Conservation (phyloP, 2,113 vertebrate genomes). For the Phrynosoma blainvillii region DNA sequence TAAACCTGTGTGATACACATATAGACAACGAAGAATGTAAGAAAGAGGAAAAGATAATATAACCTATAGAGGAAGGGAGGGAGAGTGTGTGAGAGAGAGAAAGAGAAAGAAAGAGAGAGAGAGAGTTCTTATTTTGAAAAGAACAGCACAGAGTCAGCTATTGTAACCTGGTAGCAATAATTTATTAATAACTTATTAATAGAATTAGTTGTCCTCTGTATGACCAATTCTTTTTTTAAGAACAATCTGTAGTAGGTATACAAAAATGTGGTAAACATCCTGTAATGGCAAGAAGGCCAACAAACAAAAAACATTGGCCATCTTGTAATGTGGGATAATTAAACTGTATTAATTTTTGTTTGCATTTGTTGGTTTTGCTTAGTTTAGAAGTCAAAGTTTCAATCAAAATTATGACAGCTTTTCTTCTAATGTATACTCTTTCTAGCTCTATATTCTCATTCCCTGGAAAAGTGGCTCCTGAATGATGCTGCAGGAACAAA, state of each 20-base stretch:
- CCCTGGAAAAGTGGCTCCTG: background rate
- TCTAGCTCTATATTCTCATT: background rate
- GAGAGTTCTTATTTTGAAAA: conserved; percentile 34
- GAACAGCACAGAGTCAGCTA: conserved; percentile 49
- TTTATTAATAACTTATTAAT: background rate
- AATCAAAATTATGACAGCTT: background rate
- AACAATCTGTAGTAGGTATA: background rate
- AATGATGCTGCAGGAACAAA: background rate
- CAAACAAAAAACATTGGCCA: background rate
- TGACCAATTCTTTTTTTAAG: no score
- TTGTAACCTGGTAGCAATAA: conserved; percentile 18
- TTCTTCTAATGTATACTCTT: background rate
- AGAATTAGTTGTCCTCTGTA: background rate
- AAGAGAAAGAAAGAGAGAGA: no score
- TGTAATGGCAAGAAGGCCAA: background rate
- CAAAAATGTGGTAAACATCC: background rate
- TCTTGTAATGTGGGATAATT: rapidly evolving
- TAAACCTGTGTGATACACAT: conserved; percentile 76
- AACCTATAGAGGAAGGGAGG: conserved; percentile 36
- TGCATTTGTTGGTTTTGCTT: rapidly evolving
- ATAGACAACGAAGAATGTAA: conserved; percentile 70
- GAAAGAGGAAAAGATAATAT: conserved; percentile 20
- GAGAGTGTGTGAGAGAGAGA: conserved; percentile 5
- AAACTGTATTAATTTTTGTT: background rate
- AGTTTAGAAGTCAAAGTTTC: background rate